These are phyloP conservation scores for Nibea albiflora DNA, from an alignment of 2,113 vertebrate genomes.

Conservation along the genomic window DNA sequence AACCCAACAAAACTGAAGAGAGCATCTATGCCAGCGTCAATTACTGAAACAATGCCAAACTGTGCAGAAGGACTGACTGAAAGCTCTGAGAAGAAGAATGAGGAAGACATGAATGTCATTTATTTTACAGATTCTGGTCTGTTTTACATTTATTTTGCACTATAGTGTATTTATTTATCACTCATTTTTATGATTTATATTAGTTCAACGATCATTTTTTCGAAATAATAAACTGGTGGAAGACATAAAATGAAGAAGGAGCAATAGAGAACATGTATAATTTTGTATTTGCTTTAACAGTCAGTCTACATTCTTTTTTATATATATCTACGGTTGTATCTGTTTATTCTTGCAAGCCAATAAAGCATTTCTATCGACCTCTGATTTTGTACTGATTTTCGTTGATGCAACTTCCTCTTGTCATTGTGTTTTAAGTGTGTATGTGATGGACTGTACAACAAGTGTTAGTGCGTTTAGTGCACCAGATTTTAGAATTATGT, in stretches of 20 bases:
- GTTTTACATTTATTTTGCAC: no score
- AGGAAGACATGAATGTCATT: background rate
- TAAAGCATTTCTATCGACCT: background rate
- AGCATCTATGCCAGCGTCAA: background rate
- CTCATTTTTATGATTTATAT: no score
- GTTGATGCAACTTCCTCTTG: background rate
- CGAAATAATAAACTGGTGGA: no score
- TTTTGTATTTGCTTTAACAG: no score
- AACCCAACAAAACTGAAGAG: background rate
- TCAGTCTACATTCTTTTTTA: no score
- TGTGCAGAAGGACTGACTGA: rapidly evolving
- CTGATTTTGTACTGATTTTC: no score
- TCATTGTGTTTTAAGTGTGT: background rate
- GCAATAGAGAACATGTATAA: no score
- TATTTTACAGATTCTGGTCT: background rate
- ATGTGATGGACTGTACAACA: background rate
- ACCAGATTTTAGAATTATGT: background rate
- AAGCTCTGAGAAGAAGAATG: background rate
- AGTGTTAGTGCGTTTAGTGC: background rate
- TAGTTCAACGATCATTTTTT: no score
- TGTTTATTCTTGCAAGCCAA: background rate
- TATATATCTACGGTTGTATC: background rate
- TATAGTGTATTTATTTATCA: no score
- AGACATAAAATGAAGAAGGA: no score
- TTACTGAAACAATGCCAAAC: background rate